These are phyloP conservation scores for Phalacrocorax aristotelis DNA, from an alignment of 2,113 vertebrate species.

Conservation along the genomic window DNA sequence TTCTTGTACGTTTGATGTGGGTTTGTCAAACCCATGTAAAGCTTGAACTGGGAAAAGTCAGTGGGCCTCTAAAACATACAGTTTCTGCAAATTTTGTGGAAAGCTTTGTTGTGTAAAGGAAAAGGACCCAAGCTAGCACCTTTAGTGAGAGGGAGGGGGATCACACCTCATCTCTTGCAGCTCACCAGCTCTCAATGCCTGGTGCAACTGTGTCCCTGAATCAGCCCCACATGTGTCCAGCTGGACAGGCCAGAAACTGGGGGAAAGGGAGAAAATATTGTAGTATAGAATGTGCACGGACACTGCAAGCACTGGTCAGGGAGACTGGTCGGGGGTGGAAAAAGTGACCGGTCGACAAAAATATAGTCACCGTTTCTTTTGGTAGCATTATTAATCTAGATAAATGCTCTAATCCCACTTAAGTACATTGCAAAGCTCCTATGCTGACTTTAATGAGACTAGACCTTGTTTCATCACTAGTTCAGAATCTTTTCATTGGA, in stretches of 20 bases:
- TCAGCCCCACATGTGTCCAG: not conserved
- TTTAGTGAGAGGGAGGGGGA: not conserved
- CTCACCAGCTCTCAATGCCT: no score
- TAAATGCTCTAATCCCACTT: slow-evolving; percentile 20
- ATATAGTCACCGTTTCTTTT: not conserved
- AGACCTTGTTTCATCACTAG: not conserved
- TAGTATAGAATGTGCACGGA: not conserved
- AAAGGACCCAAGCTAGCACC: not conserved
- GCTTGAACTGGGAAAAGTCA: not conserved
- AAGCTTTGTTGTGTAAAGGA: not conserved
- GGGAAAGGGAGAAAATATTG: not conserved
- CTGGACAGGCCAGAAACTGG: not conserved
- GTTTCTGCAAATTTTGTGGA: not conserved
- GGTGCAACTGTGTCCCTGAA: not conserved
- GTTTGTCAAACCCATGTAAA: not conserved
- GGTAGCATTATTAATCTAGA: not conserved
- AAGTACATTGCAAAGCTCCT: slow-evolving; percentile 6
- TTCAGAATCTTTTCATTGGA: not conserved
- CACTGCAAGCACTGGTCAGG: no score
- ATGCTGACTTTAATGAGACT: not conserved
- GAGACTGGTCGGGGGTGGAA: not conserved
- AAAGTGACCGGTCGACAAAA: not conserved
- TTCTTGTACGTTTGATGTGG: not conserved
- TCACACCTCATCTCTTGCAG: not conserved
- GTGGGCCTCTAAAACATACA: not conserved